Base-by-base conservation (phyloP, 1,140 invertebrate genomes). In the Drosophila ficusphila region DNA sequence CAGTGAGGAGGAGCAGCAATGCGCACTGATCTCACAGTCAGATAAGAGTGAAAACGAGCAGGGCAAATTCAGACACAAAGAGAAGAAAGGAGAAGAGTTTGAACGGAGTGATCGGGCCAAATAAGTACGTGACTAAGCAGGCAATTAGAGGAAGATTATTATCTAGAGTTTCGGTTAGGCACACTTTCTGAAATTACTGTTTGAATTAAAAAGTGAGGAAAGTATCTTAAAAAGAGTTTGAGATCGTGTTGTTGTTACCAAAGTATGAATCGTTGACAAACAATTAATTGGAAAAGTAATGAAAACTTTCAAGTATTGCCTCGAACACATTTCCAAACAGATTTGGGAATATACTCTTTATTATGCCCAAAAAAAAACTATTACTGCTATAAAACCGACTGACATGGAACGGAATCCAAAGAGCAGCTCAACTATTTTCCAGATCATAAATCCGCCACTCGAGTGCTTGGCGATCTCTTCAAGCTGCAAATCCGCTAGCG, bases 1-100 rank as follows among this genome's bases (percentile, higher is more conserved):
- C n/a, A 7, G 16, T 7, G 9, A 11, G 7, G 18, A 39, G 16
- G n/a, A n/a, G n/a, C n/a, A n/a, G n/a, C n/a, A n/a, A n/a, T n/a
- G n/a, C n/a, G 39, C 25, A 21, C 36, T 76, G 76, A 79, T 76
- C 36, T 38, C 52, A 52, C 33, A 42, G 6, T 23, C 4, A 56
- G 67, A 71, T 70, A 71, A 42, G 65, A 70, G 65, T 57, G 29
- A 49, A 68, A 70, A 58, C 65, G 42, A 58, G 64, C 33, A 27
- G 42, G 57, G 67, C 49, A 47, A 57, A 57, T 68, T 69, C 36
- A 36, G 36, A 11, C 25, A 60, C 56, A 25, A 62, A 61, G 56
- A 16, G 54, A 5, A 21, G 12, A 18, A 21, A n/a, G 14, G 14
- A 9, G 38, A 19, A 18, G 21, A 25, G 36, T 8, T 58, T 11